A percentile compares a stretch with the other conserved stretches of the same genome.
Evolutionary conservation across 2,113 vertebrate species (phyloP).

Genomic region (Origma solitaria): DNA sequence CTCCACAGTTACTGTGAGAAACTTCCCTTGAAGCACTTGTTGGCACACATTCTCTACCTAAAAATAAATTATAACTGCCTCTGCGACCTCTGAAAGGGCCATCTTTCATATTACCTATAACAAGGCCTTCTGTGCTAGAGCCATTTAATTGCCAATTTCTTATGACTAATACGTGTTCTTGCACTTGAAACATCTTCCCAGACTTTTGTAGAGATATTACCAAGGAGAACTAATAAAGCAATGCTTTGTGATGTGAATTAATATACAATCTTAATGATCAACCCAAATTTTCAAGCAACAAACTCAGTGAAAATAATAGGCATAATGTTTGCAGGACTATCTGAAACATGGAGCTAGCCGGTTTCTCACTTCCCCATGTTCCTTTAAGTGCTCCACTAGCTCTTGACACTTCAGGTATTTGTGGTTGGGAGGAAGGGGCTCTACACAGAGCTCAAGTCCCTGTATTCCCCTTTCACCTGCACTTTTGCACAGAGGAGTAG

Average conservation of each 20-base stretch:
- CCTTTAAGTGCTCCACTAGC: background rate
- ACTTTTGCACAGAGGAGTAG: background rate
- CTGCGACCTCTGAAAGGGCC: background rate
- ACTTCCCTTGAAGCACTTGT: background rate
- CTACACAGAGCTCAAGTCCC: background rate
- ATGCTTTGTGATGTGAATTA: background rate
- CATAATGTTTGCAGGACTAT: background rate
- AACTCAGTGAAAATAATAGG: background rate
- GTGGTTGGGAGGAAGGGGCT: background rate
- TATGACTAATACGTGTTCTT: background rate
- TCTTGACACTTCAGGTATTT: background rate
- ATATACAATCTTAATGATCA: background rate
- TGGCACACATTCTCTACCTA: background rate
- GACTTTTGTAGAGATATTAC: background rate
- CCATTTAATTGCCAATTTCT: background rate
- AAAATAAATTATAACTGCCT: background rate
- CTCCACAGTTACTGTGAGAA: background rate
- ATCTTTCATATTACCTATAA: background rate
- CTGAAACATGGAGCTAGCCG: background rate
- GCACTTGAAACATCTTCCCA: background rate
- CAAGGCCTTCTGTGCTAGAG: background rate
- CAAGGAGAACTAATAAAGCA: background rate
- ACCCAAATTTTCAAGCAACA: background rate
- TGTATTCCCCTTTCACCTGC: background rate
- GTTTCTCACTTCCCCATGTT: background rate